Evolutionary conservation across 2,888 invertebrate genomes (phyloP).

Genomic region (Cryptophagus acutangulus): DNA sequence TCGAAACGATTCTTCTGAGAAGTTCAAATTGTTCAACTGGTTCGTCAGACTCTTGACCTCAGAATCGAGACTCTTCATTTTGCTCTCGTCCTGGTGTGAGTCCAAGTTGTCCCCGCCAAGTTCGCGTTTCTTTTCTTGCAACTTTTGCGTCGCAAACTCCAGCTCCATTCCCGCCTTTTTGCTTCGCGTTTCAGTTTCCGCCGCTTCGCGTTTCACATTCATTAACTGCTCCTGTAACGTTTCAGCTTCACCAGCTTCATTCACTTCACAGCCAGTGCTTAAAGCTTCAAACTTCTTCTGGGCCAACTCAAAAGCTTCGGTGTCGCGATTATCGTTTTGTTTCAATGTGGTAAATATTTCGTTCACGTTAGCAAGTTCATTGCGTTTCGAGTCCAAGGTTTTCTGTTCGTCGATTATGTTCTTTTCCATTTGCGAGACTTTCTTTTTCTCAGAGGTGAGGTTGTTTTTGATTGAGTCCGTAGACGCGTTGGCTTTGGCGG

Average conservation of each 20-base stretch:
- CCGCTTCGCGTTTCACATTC: conserved; percentile 68
- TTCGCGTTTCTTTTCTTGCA: no score
- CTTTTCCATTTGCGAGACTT: conserved; percentile 61
- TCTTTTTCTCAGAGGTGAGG: conserved; percentile 63
- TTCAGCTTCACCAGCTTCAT: conserved; percentile 72
- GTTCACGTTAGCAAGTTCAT: conserved; percentile 56
- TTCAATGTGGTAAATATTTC: conserved; percentile 65
- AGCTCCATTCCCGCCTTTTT: conserved; percentile 74
- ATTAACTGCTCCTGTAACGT: conserved; percentile 88
- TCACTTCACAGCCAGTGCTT: conserved; percentile 74
- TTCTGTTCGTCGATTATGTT: conserved; percentile 65
- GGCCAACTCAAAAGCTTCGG: conserved; percentile 63
- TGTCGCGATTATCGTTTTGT: conserved; percentile 61
- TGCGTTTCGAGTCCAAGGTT: conserved; percentile 56
- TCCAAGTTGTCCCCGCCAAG: no score
- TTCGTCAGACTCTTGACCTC: conserved; percentile 56
- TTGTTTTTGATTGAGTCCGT: conserved; percentile 62
- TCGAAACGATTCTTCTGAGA: conserved; percentile 59
- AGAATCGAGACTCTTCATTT: conserved; percentile 54
- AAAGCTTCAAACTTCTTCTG: conserved; percentile 80
- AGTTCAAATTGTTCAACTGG: no score
- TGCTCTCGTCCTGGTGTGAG: conserved; percentile 59
- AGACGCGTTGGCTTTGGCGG: conserved; percentile 61
- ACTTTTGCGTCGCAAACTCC: no score
- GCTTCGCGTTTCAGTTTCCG: conserved; percentile 72